Conservation (phyloP, 2,113 vertebrate genomes). For the Notarius quadriscutis region DNA sequence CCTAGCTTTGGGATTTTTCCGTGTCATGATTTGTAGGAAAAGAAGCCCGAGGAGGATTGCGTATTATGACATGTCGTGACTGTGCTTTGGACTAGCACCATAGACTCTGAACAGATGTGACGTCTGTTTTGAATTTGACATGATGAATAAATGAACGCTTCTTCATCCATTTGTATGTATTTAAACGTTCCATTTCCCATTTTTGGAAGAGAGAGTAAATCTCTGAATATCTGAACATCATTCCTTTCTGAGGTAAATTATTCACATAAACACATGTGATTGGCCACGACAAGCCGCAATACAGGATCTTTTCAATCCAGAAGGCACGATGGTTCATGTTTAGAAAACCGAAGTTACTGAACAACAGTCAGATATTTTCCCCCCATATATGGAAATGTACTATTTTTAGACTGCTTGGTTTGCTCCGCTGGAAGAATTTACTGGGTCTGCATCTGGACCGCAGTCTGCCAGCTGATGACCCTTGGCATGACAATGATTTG, state of each 20-base stretch:
- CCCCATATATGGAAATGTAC: neutral
- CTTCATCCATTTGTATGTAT: neutral
- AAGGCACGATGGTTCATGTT: neutral
- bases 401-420: neutral
- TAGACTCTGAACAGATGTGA: neutral
- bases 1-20: too few relatives aligned
- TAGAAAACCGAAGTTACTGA: neutral
- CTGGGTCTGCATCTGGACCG: neutral
- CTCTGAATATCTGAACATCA: neutral
- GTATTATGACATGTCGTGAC: too few relatives aligned
- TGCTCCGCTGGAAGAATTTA: neutral
- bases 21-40: too few relatives aligned
- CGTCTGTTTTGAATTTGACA: neutral
- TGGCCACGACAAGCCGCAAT: neutral
- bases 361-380: neutral
- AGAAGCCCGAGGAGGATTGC: too few relatives aligned
- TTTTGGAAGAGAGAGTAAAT: neutral
- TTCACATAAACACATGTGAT: neutral
- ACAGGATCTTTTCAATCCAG: neutral
- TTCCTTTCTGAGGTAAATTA: neutral
- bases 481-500: neutral
- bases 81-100: neutral
- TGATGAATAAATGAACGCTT: neutral
- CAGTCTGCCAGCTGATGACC: neutral
- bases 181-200: neutral